A percentile compares a stretch with the other conserved stretches of the same genome.
phyloP scores from a whole-genome alignment of 2,113 vertebrate genomes.

The Rhinolophus ferrumequinum region DNA sequence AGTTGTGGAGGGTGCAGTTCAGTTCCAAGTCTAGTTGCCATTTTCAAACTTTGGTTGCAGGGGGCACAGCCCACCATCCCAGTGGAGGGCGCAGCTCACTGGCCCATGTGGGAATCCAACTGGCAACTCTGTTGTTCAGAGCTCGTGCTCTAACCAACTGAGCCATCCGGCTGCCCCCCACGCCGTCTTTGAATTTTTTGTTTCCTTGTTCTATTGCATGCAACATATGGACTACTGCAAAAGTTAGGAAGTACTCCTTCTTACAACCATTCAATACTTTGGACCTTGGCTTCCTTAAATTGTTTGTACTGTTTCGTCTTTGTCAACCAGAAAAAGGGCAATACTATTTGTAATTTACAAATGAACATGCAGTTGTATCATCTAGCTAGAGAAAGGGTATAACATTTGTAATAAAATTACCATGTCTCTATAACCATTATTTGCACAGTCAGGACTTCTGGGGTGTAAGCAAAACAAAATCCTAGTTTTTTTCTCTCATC shows the following conservation, averaged over 20 bases:
- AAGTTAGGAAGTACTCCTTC: background rate
- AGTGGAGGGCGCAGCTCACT: no score
- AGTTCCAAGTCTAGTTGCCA: no score
- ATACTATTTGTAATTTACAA: background rate
- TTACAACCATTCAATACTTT: background rate
- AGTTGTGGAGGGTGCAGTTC: no score
- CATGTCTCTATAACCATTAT: background rate
- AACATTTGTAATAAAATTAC: conserved; percentile 6
- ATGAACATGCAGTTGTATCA: background rate
- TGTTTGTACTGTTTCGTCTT: background rate
- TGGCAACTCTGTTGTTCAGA: no score
- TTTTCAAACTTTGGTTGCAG: no score
- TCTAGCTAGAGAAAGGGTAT: background rate
- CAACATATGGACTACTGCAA: background rate
- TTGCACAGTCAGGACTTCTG: background rate
- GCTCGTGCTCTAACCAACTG: no score
- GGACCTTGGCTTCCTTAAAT: background rate
- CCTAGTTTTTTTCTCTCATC: background rate
- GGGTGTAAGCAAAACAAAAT: background rate
- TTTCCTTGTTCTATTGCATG: background rate
- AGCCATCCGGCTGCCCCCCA: no score
- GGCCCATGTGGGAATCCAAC: no score
- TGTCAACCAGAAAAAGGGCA: background rate
- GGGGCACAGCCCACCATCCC: no score
- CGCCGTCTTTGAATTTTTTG: background rate